phyloP scores from a whole-genome alignment of 2,888 invertebrate species.

The Acrobasis consociella region DNA sequence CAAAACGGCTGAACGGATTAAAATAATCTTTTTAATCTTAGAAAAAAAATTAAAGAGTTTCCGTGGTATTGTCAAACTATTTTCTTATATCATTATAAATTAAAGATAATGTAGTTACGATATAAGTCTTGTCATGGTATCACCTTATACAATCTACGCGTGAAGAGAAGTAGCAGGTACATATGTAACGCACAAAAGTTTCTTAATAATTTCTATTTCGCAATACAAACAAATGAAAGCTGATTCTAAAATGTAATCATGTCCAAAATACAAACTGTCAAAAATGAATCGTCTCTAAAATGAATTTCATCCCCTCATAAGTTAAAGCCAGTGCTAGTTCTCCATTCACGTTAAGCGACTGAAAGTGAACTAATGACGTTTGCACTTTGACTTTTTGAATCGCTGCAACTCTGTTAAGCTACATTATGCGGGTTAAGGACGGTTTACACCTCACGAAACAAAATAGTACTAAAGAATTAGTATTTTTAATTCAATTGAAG shows the following conservation, averaged over 20 bases:
- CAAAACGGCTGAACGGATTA: too few relatives aligned
- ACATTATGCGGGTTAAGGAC: constrained; percentile 12
- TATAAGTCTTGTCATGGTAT: too few relatives aligned
- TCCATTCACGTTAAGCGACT: constrained; percentile 11
- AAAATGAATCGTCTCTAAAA: not conserved
- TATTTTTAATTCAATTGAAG: too few relatives aligned
- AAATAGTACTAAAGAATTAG: not conserved
- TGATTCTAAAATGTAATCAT: not conserved
- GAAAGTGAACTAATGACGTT: constrained; percentile 20
- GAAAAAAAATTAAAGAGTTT: too few relatives aligned
- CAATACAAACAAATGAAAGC: too few relatives aligned
- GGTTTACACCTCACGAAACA: not conserved
- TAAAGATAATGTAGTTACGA: too few relatives aligned
- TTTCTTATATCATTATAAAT: too few relatives aligned
- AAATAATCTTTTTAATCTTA: too few relatives aligned
- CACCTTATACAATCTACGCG: too few relatives aligned
- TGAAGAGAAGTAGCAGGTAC: too few relatives aligned
- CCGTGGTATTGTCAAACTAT: too few relatives aligned
- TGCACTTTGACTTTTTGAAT: constrained; percentile 22
- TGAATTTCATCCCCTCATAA: constrained; percentile 2
- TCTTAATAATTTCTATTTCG: not conserved
- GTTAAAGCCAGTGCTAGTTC: not conserved
- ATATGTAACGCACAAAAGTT: not conserved
- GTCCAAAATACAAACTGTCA: not conserved
- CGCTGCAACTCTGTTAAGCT: constrained; percentile 22